phyloP scores from a whole-genome alignment of 2,797 vertebrate genomes.

The Megaceryle alcyon region DNA sequence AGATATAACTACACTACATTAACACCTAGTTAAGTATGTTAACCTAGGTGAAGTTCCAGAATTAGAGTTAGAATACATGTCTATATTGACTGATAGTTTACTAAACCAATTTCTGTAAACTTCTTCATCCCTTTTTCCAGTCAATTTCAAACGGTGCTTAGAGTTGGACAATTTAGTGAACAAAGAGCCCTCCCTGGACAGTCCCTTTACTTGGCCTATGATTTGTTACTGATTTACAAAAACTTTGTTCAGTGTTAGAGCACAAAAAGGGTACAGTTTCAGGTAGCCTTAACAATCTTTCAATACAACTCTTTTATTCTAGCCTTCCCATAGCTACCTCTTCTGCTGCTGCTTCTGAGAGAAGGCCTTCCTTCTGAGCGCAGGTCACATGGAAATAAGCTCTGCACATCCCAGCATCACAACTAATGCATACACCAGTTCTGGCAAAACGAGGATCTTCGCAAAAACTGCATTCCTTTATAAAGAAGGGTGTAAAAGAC shows the following conservation, averaged over 20 bases:
- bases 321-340: constrained; percentile 82
- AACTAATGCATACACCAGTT: constrained; percentile 98
- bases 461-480: constrained; percentile 96
- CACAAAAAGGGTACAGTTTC: neutral
- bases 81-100: neutral
- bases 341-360: constrained; percentile 97
- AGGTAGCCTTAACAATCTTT: neutral
- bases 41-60: neutral
- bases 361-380: constrained; percentile 95
- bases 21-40: neutral
- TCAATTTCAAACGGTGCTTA: neutral
- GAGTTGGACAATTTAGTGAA: neutral
- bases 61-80: neutral
- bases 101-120: neutral
- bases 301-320: neutral
- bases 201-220: neutral
- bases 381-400: constrained; percentile 98
- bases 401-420: constrained; percentile 98
- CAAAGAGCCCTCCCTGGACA: neutral
- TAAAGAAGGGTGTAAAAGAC: neutral
- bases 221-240: neutral
- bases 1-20: neutral
- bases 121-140: neutral
- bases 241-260: neutral
- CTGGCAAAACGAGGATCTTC: constrained; percentile 96